Evolutionary conservation across 2,888 invertebrate genomes (phyloP).

Genomic region (Drosophila nigricruria): DNA sequence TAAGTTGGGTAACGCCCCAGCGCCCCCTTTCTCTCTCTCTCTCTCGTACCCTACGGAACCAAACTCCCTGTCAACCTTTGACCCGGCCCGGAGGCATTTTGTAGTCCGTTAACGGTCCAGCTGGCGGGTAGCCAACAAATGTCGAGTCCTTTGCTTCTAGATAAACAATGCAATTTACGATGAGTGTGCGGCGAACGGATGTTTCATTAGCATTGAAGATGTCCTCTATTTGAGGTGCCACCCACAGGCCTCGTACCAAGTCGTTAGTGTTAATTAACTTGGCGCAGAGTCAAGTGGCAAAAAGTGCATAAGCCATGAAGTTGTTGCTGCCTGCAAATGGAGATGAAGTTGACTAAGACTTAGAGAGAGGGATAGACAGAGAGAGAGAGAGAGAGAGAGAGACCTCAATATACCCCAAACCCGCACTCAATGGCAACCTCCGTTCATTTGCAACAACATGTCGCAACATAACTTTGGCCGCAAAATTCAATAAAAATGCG

Average conservation of each 20-base stretch:
- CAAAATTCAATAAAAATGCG: constrained; percentile 75
- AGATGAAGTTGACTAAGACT: constrained; percentile 7
- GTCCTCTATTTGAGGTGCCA: constrained; percentile 21
- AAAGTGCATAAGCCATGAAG: constrained; percentile 44
- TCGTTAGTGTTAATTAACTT: constrained; percentile 78
- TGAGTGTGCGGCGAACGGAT: constrained; percentile 49
- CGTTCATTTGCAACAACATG: constrained; percentile 34
- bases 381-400: not conserved
- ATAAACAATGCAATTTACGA: constrained; percentile 76
- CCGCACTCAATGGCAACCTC: not conserved
- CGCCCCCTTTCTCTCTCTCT: too few relatives aligned
- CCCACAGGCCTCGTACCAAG: constrained; percentile 5
- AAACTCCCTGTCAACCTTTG: constrained; percentile 2
- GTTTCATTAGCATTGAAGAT: constrained; percentile 75
- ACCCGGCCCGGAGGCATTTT: constrained; percentile 35
- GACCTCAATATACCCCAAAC: not conserved
- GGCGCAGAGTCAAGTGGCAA: constrained; percentile 70
- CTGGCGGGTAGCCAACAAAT: constrained; percentile 53
- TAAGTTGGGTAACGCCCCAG: constrained; percentile 2
- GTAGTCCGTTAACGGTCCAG: constrained; percentile 47
- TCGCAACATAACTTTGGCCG: constrained; percentile 41
- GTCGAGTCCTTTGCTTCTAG: constrained; percentile 35
- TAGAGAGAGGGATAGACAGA: not conserved
- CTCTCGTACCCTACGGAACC: too few relatives aligned
- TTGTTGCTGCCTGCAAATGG: constrained; percentile 26